These are phyloP conservation scores for Lasius platythorax DNA, from an alignment of 2,888 invertebrate species.

Conservation along the genomic window DNA sequence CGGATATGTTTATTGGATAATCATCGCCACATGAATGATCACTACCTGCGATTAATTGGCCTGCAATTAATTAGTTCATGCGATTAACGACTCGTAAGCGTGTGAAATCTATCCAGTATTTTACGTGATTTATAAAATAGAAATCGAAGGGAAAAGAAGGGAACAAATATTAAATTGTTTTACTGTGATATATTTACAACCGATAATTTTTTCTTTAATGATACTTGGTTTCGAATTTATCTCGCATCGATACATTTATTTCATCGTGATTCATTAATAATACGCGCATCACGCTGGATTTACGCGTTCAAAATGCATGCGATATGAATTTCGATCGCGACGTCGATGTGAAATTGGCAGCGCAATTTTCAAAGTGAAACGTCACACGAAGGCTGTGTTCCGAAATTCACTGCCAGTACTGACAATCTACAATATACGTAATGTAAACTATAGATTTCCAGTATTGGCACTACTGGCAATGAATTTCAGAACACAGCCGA, in stretches of 20 bases:
- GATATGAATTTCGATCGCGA: neutral
- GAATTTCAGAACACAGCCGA: too few relatives aligned
- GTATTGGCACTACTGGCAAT: too few relatives aligned
- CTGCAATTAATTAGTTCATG: neutral
- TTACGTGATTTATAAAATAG: neutral
- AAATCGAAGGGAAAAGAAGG: neutral
- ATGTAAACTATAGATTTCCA: too few relatives aligned
- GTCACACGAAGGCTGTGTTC: neutral
- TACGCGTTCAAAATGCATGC: neutral
- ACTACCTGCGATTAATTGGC: neutral
- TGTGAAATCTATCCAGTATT: neutral
- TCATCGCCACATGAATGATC: neutral
- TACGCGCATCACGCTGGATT: neutral
- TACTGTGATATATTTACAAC: neutral
- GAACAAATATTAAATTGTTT: neutral
- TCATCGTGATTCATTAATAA: neutral
- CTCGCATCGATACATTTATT: neutral
- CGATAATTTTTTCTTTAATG: neutral
- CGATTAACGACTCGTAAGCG: neutral
- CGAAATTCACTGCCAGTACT: too few relatives aligned
- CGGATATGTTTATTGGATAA: neutral
- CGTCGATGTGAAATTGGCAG: neutral
- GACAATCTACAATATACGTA: too few relatives aligned
- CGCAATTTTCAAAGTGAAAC: neutral
- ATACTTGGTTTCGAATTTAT: neutral